Conservation (phyloP, 1,140 invertebrate genomes). For the Bombus fervidus region DNA sequence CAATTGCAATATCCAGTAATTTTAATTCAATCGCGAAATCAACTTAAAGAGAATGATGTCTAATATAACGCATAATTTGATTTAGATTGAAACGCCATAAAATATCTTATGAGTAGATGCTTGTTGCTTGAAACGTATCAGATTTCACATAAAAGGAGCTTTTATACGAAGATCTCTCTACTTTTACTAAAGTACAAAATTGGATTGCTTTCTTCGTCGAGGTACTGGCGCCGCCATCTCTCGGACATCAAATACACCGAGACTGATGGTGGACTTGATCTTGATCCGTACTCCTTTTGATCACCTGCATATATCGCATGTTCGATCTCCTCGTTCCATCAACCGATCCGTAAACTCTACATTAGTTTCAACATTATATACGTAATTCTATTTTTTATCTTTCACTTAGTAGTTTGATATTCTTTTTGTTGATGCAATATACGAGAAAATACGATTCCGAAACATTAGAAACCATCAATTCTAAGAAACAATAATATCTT, state of each 20-base stretch:
- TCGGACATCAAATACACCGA: slow-evolving; percentile 22
- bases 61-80: not conserved
- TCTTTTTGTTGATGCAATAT: too few species aligned
- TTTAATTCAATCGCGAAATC: not conserved
- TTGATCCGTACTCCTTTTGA: slow-evolving; percentile 36
- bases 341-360: not conserved
- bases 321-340: not conserved
- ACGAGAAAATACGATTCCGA: too few species aligned
- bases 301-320: not conserved
- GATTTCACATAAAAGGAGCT: slow-evolving; percentile 8
- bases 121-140: slow-evolving; percentile 24
- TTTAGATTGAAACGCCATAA: not conserved
- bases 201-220: slow-evolving; percentile 4
- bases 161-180: slow-evolving; percentile 4
- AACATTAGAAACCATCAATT: too few species aligned
- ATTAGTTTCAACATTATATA: not conserved
- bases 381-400: not conserved
- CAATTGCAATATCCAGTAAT: not conserved
- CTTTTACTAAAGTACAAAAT: slow-evolving; percentile 5
- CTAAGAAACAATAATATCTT: too few species aligned
- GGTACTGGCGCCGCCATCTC: slow-evolving; percentile 64
- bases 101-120: not conserved
- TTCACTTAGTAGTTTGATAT: not conserved
- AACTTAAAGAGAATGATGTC: not conserved
- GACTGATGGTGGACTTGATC: slow-evolving; percentile 18